Evolutionary conservation across 92 coral and sea anemone genomes (phyloP), one percentile per base, ranked within the genome.

Genomic region (Porites divaricata): DNA sequence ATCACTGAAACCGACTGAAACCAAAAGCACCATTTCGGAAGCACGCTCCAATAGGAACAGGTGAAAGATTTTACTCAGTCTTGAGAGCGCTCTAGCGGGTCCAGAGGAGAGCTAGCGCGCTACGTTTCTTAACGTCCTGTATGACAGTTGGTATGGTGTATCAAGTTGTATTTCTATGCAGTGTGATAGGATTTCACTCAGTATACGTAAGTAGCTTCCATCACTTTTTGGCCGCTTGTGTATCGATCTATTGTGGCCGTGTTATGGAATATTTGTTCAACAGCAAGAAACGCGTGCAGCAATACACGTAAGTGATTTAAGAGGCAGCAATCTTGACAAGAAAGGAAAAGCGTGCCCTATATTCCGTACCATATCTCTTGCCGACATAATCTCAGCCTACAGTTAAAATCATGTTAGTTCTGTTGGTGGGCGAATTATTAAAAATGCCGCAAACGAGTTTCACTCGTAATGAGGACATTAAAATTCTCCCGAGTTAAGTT

Each of bases 131-230:
- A 7, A 24, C 20, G 9, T n/a, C 53, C 21, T 15, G 16, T 7
- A 35, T 35, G 28, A 9, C 14, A 17, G 20, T 17, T 28, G 54
- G 28, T 8, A 80, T 80, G 77, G 41, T 45, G 9, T 4, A 41
- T 21, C 15, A n/a, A 16, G 19, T 68, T 2, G 13, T 21, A 26
- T 4, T 62, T 13, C 19, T 57, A 6, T n/a, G 69, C 13, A 56
- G 41, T 23, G 6, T 80, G 59, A 13, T 80, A 24, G 85, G 68
- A 80, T 17, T 69, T 9, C 25, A 68, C 77, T 80, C 77, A 15
- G 66, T 13, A 11, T 16, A 14, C 20, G 85, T 80, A 57, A 80
- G 85, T 80, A 74, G n/a, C 52, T 67, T 35, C 19, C 4, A 24
- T 20, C 26, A 67, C 56, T 67, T 52, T 7, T n/a, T 23, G 0